Conservation (phyloP, 2,113 vertebrate species). For the Sclerurus mexicanus region DNA sequence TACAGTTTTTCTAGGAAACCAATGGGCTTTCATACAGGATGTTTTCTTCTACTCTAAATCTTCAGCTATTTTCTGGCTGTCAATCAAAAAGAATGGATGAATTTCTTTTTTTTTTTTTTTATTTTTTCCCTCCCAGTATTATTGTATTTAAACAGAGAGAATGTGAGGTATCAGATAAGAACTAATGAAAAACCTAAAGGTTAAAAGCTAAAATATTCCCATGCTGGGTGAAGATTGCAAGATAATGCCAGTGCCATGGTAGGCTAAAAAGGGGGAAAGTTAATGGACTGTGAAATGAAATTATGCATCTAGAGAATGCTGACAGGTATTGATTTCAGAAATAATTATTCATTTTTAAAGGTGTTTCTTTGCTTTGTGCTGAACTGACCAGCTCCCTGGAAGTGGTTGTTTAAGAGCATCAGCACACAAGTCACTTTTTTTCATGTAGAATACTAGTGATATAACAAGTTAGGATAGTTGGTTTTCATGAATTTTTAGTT, state of each 20-base stretch:
- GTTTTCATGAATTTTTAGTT: not conserved
- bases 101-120: not conserved
- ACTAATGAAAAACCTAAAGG: not conserved
- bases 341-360: slow-evolving; percentile 34
- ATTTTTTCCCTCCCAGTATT: not conserved
- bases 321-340: slow-evolving; percentile 57
- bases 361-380: not conserved
- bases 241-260: not conserved
- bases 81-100: not conserved
- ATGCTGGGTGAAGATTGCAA: not conserved
- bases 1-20: not conserved
- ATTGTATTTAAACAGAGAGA: not conserved
- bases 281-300: slow-evolving; percentile 69
- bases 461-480: not conserved
- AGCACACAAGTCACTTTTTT: not conserved
- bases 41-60: not conserved
- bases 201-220: not conserved
- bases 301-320: slow-evolving; percentile 39
- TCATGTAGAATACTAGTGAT: not conserved
- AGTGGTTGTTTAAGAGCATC: not conserved
- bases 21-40: not conserved
- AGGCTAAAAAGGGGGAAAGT: slow-evolving; percentile 13
- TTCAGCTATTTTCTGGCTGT: not conserved
- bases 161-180: not conserved
- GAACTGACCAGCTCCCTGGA: not conserved